Percentiles rank a stretch among this genome's conserved stretches.
These are phyloP conservation scores for Sphinx pinastri DNA, from an alignment of 2,888 invertebrate genomes.

Conservation along the genomic window DNA sequence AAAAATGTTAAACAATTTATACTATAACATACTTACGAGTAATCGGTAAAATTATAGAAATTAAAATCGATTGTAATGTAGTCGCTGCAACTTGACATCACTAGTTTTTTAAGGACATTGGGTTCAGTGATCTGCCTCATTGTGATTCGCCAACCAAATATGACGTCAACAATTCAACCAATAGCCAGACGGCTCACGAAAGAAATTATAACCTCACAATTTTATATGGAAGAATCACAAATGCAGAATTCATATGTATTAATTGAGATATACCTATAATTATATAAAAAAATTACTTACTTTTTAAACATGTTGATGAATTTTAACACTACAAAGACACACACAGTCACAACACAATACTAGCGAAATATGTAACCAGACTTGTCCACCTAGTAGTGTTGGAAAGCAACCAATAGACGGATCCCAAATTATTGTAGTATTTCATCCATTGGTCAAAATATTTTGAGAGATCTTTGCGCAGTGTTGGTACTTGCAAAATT, in stretches of 20 bases:
- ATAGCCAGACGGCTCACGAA: conserved; percentile 42
- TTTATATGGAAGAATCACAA: not conserved
- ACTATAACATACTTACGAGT: too few relatives aligned
- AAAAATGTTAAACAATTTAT: too few relatives aligned
- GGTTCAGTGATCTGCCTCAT: not conserved
- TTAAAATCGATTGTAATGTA: not conserved
- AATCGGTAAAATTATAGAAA: not conserved
- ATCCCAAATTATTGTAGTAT: not conserved
- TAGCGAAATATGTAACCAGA: conserved; percentile 24
- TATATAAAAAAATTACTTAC: conserved; percentile 60
- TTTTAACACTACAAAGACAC: conserved; percentile 28
- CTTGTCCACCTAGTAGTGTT: conserved; percentile 14
- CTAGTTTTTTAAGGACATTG: not conserved
- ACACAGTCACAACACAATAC: conserved; percentile 29
- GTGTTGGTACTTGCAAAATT: not conserved
- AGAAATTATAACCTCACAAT: conserved; percentile 53
- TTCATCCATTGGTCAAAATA: conserved; percentile 23
- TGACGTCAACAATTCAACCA: conserved; percentile 49
- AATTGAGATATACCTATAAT: conserved; percentile 14
- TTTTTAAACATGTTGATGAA: conserved; percentile 75
- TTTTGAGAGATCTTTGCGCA: not conserved
- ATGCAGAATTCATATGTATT: not conserved
- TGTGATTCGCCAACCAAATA: conserved; percentile 14
- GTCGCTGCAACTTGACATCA: not conserved
- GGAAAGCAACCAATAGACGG: conserved; percentile 27